Evolutionary conservation across 1,140 invertebrate species (phyloP).

Genomic region (Lerema accius): DNA sequence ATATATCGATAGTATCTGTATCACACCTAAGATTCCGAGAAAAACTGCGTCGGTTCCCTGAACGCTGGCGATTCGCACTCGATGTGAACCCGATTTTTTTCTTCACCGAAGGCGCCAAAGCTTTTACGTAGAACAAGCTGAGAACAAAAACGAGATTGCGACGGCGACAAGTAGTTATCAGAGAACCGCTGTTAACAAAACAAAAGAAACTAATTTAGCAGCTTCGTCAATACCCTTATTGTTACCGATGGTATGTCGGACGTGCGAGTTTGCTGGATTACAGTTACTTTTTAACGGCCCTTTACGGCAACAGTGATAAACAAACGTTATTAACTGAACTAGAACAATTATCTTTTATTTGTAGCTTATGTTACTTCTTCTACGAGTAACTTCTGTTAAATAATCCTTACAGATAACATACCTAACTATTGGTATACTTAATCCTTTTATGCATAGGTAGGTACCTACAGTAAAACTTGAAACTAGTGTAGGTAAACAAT

Average conservation of each 20-base stretch:
- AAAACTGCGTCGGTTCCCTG: constrained; percentile 56
- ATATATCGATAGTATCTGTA: constrained; percentile 37
- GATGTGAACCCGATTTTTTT: constrained; percentile 67
- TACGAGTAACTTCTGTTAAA: background rate
- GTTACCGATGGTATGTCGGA: constrained; percentile 35
- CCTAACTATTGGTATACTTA: too few species aligned
- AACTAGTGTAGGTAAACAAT: too few species aligned
- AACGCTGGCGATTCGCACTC: constrained; percentile 52
- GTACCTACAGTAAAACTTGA: too few species aligned
- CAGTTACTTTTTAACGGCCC: constrained; percentile 39
- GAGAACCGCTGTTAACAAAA: constrained; percentile 56
- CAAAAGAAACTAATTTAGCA: constrained; percentile 65
- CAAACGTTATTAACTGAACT: constrained; percentile 13
- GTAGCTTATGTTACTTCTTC: background rate
- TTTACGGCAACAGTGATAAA: constrained; percentile 37
- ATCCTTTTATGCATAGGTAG: too few species aligned
- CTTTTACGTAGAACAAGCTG: constrained; percentile 57
- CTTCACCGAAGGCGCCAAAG: constrained; percentile 62
- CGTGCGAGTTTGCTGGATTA: constrained; percentile 37
- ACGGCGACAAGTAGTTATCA: constrained; percentile 58
- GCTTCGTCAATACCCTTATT: constrained; percentile 42
- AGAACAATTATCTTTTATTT: constrained; percentile 1
- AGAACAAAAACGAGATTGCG: constrained; percentile 60
- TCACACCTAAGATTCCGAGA: constrained; percentile 55
- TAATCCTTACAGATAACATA: background rate